phyloP scores from a whole-genome alignment of 2,797 vertebrate genomes.

The Myiotriccus ornatus region DNA sequence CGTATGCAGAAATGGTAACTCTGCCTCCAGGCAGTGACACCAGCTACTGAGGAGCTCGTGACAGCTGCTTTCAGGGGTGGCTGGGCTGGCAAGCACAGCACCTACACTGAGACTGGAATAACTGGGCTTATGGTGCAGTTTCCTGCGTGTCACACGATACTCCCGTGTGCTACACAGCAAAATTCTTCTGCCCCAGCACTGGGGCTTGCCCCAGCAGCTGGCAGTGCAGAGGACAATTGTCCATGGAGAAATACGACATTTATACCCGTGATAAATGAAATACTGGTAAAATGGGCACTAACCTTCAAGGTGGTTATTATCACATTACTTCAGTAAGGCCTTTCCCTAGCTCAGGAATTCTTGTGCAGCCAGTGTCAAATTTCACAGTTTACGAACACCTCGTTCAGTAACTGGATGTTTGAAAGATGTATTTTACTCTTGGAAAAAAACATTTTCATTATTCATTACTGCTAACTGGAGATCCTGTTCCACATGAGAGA shows the following conservation, averaged over 20 bases:
- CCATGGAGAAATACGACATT: fast-evolving
- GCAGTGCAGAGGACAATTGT: neutral
- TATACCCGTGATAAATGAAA: neutral
- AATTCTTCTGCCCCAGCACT: neutral
- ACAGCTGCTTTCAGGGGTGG: neutral
- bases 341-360: neutral
- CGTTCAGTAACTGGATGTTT: neutral
- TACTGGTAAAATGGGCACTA: neutral
- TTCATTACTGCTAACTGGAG: neutral
- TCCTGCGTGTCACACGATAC: neutral
- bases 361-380: neutral
- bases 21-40: neutral
- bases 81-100: neutral
- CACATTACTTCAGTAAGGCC: neutral
- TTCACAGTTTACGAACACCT: neutral
- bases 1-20: neutral
- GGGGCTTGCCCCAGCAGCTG: neutral
- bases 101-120: neutral
- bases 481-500: neutral
- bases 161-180: fast-evolving
- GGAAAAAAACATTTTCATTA: neutral
- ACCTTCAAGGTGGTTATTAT: neutral
- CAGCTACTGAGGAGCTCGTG: neutral
- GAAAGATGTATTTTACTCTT: neutral
- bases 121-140: neutral